phyloP scores from a whole-genome alignment of 2,888 invertebrate genomes.

The Ashinkailepas kermadecensis region DNA sequence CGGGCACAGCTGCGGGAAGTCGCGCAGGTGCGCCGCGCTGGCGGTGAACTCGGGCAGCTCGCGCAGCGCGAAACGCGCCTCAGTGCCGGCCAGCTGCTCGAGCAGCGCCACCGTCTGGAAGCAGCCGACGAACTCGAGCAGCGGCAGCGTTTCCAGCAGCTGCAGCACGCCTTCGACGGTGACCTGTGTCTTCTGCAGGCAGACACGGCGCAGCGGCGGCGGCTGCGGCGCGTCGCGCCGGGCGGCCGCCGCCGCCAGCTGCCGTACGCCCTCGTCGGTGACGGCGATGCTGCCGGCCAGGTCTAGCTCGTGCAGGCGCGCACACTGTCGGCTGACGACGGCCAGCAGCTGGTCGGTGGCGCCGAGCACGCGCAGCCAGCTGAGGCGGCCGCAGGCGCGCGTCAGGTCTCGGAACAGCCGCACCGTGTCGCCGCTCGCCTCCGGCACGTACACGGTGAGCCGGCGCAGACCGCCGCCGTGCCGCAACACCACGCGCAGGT shows the following conservation, averaged over 20 bases:
- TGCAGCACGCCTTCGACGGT: constrained; percentile 4
- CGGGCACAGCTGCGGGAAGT: constrained; percentile 3
- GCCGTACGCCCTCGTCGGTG: neutral
- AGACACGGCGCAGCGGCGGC: neutral
- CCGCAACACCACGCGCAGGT: constrained; percentile 2
- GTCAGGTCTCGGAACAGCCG: constrained; percentile 5
- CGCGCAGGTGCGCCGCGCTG: neutral
- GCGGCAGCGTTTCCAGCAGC: constrained; percentile 3
- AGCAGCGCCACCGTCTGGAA: neutral
- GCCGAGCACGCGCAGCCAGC: neutral
- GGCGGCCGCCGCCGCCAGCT: neutral
- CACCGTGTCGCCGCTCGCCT: neutral
- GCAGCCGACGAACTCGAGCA: neutral
- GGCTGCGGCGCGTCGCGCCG: neutral
- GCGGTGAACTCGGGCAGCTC: constrained; percentile 10
- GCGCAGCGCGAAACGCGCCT: neutral
- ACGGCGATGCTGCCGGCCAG: neutral
- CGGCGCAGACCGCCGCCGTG: neutral
- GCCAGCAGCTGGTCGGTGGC: constrained; percentile 1
- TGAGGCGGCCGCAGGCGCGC: neutral
- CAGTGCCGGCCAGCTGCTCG: neutral
- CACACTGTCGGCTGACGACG: neutral
- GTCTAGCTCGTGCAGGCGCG: constrained; percentile 7
- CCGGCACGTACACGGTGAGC: constrained; percentile 12
- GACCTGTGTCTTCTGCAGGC: neutral